Evolutionary conservation across 2,113 vertebrate genomes (phyloP), one percentile per base, ranked within the genome.

Genomic region (Gnathonemus longibarbis): DNA sequence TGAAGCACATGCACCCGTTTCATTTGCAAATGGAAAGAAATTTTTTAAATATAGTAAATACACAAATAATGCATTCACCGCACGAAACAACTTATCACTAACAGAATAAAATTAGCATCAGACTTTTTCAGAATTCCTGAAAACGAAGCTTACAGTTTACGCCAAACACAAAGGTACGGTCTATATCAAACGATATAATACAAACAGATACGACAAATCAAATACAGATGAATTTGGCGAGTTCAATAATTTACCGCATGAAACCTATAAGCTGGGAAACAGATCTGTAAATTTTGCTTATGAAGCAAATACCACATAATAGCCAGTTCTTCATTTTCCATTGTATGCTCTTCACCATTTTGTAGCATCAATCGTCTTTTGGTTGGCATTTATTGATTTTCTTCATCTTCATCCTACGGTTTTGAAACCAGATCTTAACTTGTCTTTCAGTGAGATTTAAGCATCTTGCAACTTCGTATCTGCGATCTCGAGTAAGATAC

Each of bases 361-460:
- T 13, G 77, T 31, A 0, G n/a, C 92, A 90, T 97, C 96, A 98
- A 94, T 97, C 97, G 10, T 99, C 97, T 93, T 98, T 99, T 0
- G 97, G 96, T 91, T 97, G 95, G 91, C 99, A 97, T 95, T 98
- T 99, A 96, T 98, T 99, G 93, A 98, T 98, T 94, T 99, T 99
- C 97, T 99, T 99, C 98, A 99, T 99, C 97, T 99, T 99, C 98
- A 99, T 99, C 94, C 98, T 97, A 93, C 98, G 97, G 94, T 99
- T 99, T 94, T 99, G 98, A 95, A 99, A 99, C 98, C 98, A 99
- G 93, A 99, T 99, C 96, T 99, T 99, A 93, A 99, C 97, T 96
- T 99, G 98, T 95, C 98, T 97, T 94, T 99, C 98, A 7, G 98
- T 99, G 94, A 99, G 95, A 95, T 97, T 99, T 91, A 99, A 97